Percentiles rank a stretch among this genome's conserved stretches.
Conservation (phyloP, 1,140 invertebrate genomes). For the Colletes latitarsis region DNA sequence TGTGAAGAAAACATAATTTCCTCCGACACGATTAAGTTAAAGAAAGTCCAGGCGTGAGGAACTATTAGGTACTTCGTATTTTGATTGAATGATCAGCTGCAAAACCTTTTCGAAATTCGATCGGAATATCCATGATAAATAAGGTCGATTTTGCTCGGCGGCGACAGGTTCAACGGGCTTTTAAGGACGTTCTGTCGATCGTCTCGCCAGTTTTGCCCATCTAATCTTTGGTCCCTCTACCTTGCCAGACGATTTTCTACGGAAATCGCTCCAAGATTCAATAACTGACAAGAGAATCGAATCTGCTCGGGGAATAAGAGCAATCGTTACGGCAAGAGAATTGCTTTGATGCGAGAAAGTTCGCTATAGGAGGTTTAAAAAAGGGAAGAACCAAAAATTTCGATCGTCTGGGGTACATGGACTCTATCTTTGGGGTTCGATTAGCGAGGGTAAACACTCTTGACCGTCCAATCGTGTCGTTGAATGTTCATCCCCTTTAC, state of each 20-base stretch:
- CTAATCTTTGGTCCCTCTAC: constrained; percentile 3
- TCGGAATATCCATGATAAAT: constrained; percentile 63
- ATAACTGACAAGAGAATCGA: constrained; percentile 42
- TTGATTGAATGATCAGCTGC: constrained; percentile 37
- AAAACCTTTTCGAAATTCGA: constrained; percentile 20
- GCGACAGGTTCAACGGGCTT: constrained; percentile 57
- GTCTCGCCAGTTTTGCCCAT: constrained; percentile 32
- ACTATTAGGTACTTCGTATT: constrained; percentile 37
- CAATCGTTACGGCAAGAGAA: neutral
- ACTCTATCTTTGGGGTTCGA: constrained; percentile 52
- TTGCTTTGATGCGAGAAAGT: neutral
- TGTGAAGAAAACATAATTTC: constrained; percentile 33
- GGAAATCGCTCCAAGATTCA: constrained; percentile 38
- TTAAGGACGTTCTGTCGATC: constrained; percentile 53
- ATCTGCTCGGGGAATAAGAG: constrained; percentile 36
- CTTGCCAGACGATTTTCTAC: neutral
- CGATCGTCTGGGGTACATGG: neutral
- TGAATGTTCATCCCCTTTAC: neutral
- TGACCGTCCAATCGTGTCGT: constrained; percentile 21
- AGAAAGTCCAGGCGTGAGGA: constrained; percentile 19
- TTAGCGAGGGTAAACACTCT: constrained; percentile 52
- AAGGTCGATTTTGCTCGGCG: constrained; percentile 52
- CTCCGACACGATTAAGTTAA: constrained; percentile 35
- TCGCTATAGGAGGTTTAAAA: neutral
- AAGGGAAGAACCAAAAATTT: neutral